A percentile compares a stretch with the other conserved stretches of the same genome.
Conservation (phyloP, 35 echinoderm and acorn worm genomes). For the Stichopus chloronotus region DNA sequence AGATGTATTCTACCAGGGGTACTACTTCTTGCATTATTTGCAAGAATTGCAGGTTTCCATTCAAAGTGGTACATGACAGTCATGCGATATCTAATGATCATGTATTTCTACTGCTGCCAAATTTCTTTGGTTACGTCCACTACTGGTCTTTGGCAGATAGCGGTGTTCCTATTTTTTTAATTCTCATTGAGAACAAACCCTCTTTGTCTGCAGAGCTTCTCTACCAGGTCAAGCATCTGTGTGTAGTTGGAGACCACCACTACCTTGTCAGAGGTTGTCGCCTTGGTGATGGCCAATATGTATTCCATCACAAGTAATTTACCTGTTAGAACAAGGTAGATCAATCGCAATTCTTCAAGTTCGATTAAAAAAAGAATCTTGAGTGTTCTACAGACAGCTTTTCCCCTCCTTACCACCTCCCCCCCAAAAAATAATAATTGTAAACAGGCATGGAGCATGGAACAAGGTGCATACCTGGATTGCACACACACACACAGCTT, state of each 20-base stretch:
- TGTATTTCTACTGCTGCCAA: no score
- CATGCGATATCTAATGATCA: no score
- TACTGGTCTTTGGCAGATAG: no score
- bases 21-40: no score
- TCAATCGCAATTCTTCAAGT: not conserved
- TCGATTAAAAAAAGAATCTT: not conserved
- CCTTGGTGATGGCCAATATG: conserved; percentile 83
- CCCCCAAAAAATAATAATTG: not conserved
- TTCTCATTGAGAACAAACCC: conserved; percentile 32
- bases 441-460: not conserved
- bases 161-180: no score
- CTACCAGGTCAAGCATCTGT: conserved; percentile 87
- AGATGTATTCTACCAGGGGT: no score
- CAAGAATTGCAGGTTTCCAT: no score
- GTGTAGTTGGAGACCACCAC: conserved; percentile 99
- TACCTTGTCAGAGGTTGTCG: conserved; percentile 82
- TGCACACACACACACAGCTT: no score
- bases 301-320: conserved; percentile 93
- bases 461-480: not conserved
- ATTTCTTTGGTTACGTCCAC: no score
- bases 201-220: conserved; percentile 87
- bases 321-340: conserved; percentile 56
- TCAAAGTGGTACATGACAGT: no score
- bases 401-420: not conserved
- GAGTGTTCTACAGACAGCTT: not conserved